Conservation (phyloP, 2,797 vertebrate genomes). For the Aratinga solstitialis region DNA sequence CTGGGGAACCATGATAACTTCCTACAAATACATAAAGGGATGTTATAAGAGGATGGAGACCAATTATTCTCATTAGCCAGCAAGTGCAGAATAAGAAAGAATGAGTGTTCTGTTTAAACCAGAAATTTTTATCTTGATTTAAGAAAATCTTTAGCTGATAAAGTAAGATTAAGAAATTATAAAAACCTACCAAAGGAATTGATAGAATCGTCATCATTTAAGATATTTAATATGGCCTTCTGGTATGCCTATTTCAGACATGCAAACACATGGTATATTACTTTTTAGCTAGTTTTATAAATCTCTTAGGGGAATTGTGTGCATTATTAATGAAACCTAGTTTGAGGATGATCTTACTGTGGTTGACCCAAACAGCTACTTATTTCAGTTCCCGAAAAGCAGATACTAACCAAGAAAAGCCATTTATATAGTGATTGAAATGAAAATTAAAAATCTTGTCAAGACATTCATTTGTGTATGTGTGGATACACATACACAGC, state of each 20-base stretch:
- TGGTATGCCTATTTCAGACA: neutral
- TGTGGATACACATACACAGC: neutral
- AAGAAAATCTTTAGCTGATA: neutral
- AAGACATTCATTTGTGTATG: neutral
- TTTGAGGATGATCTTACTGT: neutral
- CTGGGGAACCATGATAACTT: conserved; percentile 39
- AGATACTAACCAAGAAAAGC: neutral
- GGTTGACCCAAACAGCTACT: neutral
- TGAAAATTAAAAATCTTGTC: neutral
- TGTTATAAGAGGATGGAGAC: conserved; percentile 29
- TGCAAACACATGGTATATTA: neutral
- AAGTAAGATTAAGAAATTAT: neutral
- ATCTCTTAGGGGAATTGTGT: neutral
- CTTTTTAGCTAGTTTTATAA: neutral
- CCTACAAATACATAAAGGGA: conserved; percentile 57
- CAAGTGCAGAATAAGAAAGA: conserved; percentile 28
- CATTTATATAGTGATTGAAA: neutral
- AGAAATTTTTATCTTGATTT: neutral
- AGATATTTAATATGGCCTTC: neutral
- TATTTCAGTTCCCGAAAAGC: neutral
- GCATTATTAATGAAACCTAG: neutral
- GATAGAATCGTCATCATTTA: neutral
- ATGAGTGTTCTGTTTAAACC: neutral
- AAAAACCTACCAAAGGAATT: neutral
- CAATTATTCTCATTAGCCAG: conserved; percentile 54